These are phyloP conservation scores for Heliornis fulica DNA, from an alignment of 2,113 vertebrate species.

Conservation along the genomic window DNA sequence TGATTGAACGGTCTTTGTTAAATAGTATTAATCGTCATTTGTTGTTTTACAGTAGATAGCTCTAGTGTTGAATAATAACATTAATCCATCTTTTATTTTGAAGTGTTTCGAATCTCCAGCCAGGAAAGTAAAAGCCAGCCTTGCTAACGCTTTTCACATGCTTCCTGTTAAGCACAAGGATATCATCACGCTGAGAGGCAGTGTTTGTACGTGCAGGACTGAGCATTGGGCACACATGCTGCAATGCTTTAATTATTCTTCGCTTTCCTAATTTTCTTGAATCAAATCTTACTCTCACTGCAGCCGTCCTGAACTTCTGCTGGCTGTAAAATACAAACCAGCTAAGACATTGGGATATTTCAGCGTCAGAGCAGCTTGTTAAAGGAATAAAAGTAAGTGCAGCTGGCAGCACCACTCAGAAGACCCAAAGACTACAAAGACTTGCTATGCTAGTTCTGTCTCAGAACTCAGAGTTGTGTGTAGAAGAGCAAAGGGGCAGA, in stretches of 20 bases:
- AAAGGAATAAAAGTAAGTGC: background rate
- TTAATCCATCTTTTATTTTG: background rate
- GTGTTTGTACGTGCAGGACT: background rate
- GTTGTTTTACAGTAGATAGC: background rate
- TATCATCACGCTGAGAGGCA: background rate
- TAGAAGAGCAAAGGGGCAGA: background rate
- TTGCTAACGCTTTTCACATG: background rate
- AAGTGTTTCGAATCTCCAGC: background rate
- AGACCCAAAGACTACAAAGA: background rate
- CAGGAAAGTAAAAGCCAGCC: background rate
- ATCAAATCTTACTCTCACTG: background rate
- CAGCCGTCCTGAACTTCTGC: background rate
- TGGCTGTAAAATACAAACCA: background rate
- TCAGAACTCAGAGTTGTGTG: background rate
- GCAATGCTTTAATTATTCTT: background rate
- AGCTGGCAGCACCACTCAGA: background rate
- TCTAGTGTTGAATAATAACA: background rate
- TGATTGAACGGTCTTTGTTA: background rate
- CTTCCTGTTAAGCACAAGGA: background rate
- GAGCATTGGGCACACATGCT: background rate
- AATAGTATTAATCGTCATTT: background rate
- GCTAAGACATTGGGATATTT: background rate
- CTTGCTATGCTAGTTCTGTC: background rate
- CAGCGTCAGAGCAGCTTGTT: background rate
- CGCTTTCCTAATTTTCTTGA: background rate